These are phyloP conservation scores for Saccostrea echinata DNA, from an alignment of 1,140 invertebrate genomes.

Conservation along the genomic window DNA sequence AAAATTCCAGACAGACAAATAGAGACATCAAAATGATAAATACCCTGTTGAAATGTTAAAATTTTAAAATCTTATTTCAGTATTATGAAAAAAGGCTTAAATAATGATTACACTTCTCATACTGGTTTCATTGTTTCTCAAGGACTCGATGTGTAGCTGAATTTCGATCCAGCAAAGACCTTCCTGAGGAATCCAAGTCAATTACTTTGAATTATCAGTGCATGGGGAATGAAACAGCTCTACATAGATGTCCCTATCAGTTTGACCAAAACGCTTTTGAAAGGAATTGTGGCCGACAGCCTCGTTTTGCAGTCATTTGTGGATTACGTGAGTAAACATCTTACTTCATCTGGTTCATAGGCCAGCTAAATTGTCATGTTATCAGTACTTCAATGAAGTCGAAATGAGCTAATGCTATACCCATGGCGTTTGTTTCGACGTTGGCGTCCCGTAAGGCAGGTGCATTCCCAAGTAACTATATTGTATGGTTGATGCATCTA, in stretches of 20 bases:
- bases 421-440: too few species aligned
- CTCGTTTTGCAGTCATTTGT: background rate
- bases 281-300: background rate
- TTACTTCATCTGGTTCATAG: too few species aligned
- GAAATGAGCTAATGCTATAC: too few species aligned
- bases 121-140: background rate
- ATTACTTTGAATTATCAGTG: background rate
- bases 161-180: background rate
- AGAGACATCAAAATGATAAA: background rate
- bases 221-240: conserved; percentile 4
- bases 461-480: too few species aligned
- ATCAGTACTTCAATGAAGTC: too few species aligned
- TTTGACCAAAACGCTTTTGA: background rate
- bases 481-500: too few species aligned
- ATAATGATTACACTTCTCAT: background rate
- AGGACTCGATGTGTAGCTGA: conserved; percentile 5
- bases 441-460: too few species aligned
- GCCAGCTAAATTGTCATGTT: too few species aligned
- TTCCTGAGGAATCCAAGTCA: background rate
- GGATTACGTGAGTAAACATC: background rate
- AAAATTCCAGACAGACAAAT: background rate
- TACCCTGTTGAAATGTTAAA: background rate
- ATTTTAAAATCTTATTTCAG: background rate
- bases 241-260: background rate
- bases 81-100: background rate